These are phyloP conservation scores for Casuarius casuarius DNA, from an alignment of 2,113 vertebrate species.

Conservation along the genomic window DNA sequence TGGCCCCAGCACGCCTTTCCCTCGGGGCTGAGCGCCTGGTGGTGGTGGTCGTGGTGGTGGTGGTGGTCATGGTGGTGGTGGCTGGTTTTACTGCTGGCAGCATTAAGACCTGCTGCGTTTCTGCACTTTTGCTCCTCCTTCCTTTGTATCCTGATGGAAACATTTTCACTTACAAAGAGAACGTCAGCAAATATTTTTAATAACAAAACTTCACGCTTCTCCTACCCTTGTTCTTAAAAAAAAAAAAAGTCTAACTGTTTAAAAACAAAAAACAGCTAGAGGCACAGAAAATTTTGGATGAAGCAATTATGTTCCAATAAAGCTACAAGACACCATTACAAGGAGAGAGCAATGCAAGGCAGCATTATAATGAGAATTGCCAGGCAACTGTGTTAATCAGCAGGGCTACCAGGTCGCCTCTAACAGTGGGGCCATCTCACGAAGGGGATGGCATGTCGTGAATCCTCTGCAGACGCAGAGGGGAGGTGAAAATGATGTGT, in stretches of 20 bases:
- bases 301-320: not conserved
- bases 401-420: no score
- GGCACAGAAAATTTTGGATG: not conserved
- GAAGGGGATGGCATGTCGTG: not conserved
- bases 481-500: rapidly evolving
- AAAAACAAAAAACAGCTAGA: not conserved
- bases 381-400: not conserved
- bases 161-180: not conserved
- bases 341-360: rapidly evolving
- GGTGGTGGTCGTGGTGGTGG: rapidly evolving
- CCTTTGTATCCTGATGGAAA: rapidly evolving
- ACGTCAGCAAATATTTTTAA: not conserved
- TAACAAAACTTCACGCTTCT: not conserved
- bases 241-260: not conserved
- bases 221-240: not conserved
- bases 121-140: not conserved
- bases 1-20: no score
- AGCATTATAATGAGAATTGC: rapidly evolving
- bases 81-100: not conserved
- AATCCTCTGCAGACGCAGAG: not conserved
- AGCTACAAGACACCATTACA: rapidly evolving
- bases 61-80: no score
- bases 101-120: rapidly evolving
- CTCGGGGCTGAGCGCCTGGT: no score
- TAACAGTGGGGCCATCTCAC: not conserved